These are phyloP conservation scores for Gulo gulo DNA, from an alignment of 2,113 vertebrate genomes.

Conservation along the genomic window DNA sequence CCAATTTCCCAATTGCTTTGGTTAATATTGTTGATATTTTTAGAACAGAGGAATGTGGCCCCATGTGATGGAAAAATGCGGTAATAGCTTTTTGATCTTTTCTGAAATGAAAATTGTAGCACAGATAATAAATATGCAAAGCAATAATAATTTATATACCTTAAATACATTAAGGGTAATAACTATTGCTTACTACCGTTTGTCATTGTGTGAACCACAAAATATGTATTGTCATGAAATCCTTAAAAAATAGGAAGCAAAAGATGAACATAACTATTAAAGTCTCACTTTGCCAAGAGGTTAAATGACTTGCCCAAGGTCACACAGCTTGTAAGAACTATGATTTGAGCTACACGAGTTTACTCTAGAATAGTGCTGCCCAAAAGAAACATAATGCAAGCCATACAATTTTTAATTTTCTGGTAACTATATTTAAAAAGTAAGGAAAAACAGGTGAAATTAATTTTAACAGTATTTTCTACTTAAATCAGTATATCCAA, in stretches of 20 bases:
- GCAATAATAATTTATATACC: neutral
- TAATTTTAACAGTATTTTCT: neutral
- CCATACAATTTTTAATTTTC: neutral
- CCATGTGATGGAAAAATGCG: neutral
- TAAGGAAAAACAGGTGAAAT: neutral
- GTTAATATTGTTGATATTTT: neutral
- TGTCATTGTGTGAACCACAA: neutral
- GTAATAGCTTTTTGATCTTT: neutral
- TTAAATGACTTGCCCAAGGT: neutral
- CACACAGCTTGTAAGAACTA: neutral
- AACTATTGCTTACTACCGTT: neutral
- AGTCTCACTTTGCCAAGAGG: neutral
- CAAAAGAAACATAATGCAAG: neutral
- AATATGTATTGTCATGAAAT: neutral
- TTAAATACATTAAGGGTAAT: neutral
- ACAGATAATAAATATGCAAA: neutral
- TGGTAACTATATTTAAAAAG: neutral
- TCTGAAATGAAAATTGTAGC: neutral
- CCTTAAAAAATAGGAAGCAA: neutral
- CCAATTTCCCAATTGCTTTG: neutral
- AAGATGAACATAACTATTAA: neutral
- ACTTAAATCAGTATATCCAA: neutral
- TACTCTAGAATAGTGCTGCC: neutral
- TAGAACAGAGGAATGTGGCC: neutral
- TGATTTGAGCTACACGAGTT: neutral